phyloP scores from a whole-genome alignment of 2,888 invertebrate species.

The Chymomyza procnemis region DNA sequence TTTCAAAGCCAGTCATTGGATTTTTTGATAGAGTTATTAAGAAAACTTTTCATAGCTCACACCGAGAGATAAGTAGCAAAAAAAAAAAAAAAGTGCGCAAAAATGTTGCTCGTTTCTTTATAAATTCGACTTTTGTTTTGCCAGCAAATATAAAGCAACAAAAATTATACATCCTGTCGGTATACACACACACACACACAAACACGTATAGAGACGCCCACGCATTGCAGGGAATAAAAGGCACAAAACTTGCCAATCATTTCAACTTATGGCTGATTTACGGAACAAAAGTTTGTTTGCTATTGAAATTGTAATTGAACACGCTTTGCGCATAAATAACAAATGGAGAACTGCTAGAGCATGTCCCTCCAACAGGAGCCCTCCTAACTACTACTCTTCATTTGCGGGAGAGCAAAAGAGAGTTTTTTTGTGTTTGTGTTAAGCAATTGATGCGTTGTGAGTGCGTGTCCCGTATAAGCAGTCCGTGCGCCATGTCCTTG shows the following conservation, averaged over 20 bases:
- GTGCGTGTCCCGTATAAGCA: background rate
- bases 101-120: background rate
- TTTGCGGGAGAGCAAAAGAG: background rate
- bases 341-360: slow-evolving; percentile 12
- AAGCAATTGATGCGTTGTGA: slow-evolving; percentile 4
- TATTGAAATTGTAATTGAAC: slow-evolving; percentile 45
- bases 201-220: background rate
- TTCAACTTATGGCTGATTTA: slow-evolving; percentile 6
- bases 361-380: background rate
- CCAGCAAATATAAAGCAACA: too few species aligned
- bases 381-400: background rate
- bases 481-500: slow-evolving; percentile 23
- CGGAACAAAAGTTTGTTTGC: slow-evolving; percentile 34
- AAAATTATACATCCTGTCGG: too few species aligned
- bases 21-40: background rate
- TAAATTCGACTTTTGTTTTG: too few species aligned
- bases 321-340: slow-evolving; percentile 46
- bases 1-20: background rate
- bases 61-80: background rate
- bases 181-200: background rate
- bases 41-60: background rate
- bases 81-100: background rate
- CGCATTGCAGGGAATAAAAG: background rate
- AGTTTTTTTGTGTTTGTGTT: slow-evolving; percentile 16
- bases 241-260: background rate